Conservation (phyloP, 2,888 invertebrate genomes). For the Amblyjoppa fuscipennis region DNA sequence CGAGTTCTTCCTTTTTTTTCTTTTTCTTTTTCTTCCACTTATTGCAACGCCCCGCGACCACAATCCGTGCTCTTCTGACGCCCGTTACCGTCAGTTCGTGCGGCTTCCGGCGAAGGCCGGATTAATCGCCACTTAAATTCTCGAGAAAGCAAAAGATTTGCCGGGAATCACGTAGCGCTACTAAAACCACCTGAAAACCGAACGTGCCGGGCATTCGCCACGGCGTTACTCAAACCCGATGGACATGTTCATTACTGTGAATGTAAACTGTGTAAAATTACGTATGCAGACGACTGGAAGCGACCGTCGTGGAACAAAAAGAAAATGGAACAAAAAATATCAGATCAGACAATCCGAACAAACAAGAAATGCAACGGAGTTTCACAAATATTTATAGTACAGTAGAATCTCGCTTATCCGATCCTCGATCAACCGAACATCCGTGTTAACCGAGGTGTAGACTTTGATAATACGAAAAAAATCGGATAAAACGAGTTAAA, state of each 20-base stretch:
- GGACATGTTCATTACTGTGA: slow-evolving; percentile 9
- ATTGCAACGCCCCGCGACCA: slow-evolving; percentile 14
- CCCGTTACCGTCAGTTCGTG: slow-evolving; percentile 53
- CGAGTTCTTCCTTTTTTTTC: slow-evolving; percentile 72
- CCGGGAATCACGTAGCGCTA: slow-evolving; percentile 26
- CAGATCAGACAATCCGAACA: background rate
- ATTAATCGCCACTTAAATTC: slow-evolving; percentile 63
- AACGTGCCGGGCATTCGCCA: slow-evolving; percentile 10
- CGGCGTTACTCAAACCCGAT: background rate
- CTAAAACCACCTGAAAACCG: slow-evolving; percentile 22
- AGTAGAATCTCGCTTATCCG: too few species aligned
- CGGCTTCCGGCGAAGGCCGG: slow-evolving; percentile 49
- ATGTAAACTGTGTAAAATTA: background rate
- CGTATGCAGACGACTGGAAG: background rate
- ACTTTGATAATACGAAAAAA: too few species aligned
- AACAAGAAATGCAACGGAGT: too few species aligned
- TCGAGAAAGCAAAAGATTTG: slow-evolving; percentile 53
- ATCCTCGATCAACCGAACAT: too few species aligned
- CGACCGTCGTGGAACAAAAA: background rate
- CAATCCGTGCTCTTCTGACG: slow-evolving; percentile 59
- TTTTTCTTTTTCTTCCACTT: slow-evolving; percentile 63
- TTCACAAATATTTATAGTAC: too few species aligned
- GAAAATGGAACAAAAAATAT: background rate
- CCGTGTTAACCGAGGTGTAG: too few species aligned
- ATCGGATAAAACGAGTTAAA: too few species aligned